Conservation (phyloP, 1,140 invertebrate genomes). For the Homalodisca vitripennis region DNA sequence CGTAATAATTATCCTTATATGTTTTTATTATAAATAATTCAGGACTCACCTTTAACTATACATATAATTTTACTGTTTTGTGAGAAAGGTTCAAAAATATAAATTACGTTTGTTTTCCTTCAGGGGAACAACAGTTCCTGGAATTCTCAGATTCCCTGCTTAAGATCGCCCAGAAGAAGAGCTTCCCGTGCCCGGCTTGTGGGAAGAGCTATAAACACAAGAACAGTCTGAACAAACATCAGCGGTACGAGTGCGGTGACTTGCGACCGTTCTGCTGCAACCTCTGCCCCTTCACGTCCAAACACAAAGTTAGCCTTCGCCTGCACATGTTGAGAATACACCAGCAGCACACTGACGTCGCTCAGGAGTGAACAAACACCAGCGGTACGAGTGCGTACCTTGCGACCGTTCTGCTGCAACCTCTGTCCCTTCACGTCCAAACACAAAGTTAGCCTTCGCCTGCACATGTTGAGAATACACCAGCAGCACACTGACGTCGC, state of each 20-base stretch:
- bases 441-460: constrained; percentile 31
- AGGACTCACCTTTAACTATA: no score
- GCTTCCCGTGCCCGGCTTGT: constrained; percentile 45
- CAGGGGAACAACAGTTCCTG: no score
- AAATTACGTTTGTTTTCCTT: no score
- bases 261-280: constrained; percentile 50
- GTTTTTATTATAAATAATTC: no score
- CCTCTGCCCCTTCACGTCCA: constrained; percentile 48
- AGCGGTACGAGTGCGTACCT: neutral
- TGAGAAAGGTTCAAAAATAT: no score
- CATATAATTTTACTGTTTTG: no score
- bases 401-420: constrained; percentile 23
- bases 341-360: neutral
- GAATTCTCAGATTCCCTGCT: neutral
- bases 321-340: constrained; percentile 43
- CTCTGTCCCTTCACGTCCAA: constrained; percentile 37
- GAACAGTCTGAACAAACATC: constrained; percentile 50
- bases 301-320: constrained; percentile 51
- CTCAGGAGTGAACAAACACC: neutral
- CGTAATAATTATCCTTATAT: no score
- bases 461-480: no score
- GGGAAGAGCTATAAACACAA: constrained; percentile 49
- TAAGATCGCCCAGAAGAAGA: neutral
- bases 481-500: no score
- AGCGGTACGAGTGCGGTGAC: constrained; percentile 57